phyloP scores from a whole-genome alignment of 1,140 invertebrate species.

The Megalonaias nervosa region DNA sequence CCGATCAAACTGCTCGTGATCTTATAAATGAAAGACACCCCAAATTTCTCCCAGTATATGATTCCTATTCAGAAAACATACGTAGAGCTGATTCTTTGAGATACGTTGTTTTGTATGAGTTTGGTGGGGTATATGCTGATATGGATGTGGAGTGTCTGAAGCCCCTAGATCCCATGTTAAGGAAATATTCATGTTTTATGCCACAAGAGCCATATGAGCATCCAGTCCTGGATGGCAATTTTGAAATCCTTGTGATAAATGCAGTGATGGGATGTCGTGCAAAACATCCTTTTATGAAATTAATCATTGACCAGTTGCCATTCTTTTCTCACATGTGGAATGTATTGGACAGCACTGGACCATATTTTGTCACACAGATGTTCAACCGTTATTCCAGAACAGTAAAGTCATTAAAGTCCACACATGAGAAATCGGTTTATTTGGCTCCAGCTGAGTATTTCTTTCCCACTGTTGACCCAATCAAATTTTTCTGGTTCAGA shows the following conservation, averaged over 20 bases:
- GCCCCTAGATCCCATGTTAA: constrained; percentile 53
- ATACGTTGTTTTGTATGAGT: constrained; percentile 65
- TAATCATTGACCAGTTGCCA: constrained; percentile 56
- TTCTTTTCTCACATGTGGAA: constrained; percentile 63
- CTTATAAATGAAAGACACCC: constrained; percentile 61
- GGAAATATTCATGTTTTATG: constrained; percentile 63
- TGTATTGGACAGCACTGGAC: constrained; percentile 65
- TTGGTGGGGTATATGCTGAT: constrained; percentile 67
- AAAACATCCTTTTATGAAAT: constrained; percentile 65
- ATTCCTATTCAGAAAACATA: constrained; percentile 60
- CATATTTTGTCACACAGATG: constrained; percentile 60
- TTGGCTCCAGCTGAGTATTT: constrained; percentile 64
- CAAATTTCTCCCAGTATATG: constrained; percentile 54
- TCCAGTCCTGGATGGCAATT: constrained; percentile 61
- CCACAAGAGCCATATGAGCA: constrained; percentile 68
- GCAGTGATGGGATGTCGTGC: constrained; percentile 63
- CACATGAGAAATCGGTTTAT: constrained; percentile 45
- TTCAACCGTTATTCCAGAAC: constrained; percentile 47
- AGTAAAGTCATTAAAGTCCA: constrained; percentile 5
- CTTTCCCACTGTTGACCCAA: constrained; percentile 62
- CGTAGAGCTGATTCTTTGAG: constrained; percentile 61
- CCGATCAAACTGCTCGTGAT: constrained; percentile 58
- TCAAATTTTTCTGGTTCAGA: constrained; percentile 55
- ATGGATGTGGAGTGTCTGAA: constrained; percentile 65
- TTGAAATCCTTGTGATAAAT: constrained; percentile 64